These are phyloP conservation scores for Chionis minor DNA, from an alignment of 2,113 vertebrate species.

Conservation along the genomic window DNA sequence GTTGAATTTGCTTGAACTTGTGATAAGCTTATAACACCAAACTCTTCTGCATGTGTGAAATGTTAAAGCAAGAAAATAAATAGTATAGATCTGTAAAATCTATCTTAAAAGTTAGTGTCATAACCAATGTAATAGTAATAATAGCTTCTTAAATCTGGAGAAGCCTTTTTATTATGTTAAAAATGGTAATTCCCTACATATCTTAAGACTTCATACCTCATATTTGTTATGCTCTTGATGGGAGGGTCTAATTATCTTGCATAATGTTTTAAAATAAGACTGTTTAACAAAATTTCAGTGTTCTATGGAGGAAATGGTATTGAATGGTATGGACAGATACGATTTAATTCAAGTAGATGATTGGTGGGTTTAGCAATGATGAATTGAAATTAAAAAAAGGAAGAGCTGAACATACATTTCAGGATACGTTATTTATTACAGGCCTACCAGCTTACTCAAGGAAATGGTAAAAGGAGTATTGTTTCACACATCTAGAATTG, in stretches of 20 bases:
- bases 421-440: not conserved
- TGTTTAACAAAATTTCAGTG: not conserved
- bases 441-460: not conserved
- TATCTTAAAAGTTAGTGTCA: not conserved
- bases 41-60: not conserved
- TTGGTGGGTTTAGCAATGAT: not conserved
- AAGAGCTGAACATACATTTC: not conserved
- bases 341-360: not conserved
- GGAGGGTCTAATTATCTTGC: not conserved
- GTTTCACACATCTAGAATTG: not conserved
- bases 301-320: not conserved
- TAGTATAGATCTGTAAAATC: not conserved
- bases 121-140: not conserved
- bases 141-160: not conserved
- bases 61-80: not conserved
- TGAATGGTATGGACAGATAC: not conserved
- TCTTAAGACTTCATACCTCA: not conserved
- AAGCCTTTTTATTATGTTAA: not conserved
- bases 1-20: not conserved
- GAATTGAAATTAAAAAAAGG: not conserved
- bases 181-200: not conserved
- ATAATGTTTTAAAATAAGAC: not conserved
- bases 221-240: not conserved
- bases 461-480: not conserved
- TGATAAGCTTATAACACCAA: not conserved